Evolutionary conservation across 2,113 vertebrate species (phyloP).

Genomic region (Silurus asotus): DNA sequence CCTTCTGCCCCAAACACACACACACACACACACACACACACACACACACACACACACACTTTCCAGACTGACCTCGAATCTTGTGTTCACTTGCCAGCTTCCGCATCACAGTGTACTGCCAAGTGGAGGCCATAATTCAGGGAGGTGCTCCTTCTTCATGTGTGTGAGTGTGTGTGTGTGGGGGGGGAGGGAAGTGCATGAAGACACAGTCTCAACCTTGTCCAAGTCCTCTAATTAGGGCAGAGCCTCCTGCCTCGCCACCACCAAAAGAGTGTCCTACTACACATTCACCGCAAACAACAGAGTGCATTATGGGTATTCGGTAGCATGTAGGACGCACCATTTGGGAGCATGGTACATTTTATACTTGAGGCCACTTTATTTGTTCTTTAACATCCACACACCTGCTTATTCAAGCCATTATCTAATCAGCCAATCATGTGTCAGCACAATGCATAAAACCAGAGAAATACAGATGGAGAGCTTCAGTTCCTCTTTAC

Average conservation of each 20-base stretch:
- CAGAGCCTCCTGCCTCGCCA: slow-evolving; percentile 54
- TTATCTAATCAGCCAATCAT: not conserved
- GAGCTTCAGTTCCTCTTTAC: too few relatives aligned
- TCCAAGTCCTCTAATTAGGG: slow-evolving; percentile 59
- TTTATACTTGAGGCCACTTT: not conserved
- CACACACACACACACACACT: not conserved
- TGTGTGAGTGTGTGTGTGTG: not conserved
- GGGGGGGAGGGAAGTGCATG: not conserved
- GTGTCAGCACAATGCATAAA: not conserved
- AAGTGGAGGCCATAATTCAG: slow-evolving; percentile 40
- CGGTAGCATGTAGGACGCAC: not conserved
- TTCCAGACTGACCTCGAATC: slow-evolving; percentile 27
- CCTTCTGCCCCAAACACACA: not conserved
- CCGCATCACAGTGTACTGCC: slow-evolving; percentile 27
- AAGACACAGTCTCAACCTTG: slow-evolving; percentile 25
- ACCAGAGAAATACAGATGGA: not conserved
- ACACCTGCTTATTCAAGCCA: not conserved
- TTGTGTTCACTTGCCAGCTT: slow-evolving; percentile 31
- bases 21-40: slow-evolving; percentile 21
- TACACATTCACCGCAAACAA: not conserved
- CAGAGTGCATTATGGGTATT: slow-evolving; percentile 2
- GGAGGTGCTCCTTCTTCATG: not conserved
- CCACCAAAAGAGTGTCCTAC: not conserved
- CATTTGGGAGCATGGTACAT: not conserved
- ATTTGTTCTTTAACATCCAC: not conserved